A percentile compares a stretch with the other conserved stretches of the same genome.
Evolutionary conservation across 2,797 vertebrate genomes (phyloP).

Genomic region (Oreonectes daqikongensis): DNA sequence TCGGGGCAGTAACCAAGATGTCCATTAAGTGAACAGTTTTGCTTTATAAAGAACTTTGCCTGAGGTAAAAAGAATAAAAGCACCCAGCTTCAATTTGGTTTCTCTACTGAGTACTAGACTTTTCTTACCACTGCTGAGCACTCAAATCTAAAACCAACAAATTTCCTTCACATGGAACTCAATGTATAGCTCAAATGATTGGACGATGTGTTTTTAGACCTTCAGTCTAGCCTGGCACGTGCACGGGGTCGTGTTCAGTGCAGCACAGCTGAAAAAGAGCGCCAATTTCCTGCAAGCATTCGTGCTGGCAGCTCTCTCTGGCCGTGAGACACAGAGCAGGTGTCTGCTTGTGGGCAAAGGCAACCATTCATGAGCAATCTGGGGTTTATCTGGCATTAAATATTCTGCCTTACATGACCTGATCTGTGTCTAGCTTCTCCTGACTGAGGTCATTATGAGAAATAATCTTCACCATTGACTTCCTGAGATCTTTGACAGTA

Average conservation of each 20-base stretch:
- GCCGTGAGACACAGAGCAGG: neutral
- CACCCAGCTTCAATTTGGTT: neutral
- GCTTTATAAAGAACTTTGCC: neutral
- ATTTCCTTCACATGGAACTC: neutral
- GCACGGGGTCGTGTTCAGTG: neutral
- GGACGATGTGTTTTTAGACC: neutral
- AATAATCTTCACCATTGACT: neutral
- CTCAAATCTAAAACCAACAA: neutral
- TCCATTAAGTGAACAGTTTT: neutral
- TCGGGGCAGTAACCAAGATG: neutral
- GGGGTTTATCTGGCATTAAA: constrained; percentile 8
- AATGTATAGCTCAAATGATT: neutral
- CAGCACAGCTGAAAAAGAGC: neutral
- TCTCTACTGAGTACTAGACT: neutral
- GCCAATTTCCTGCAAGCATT: neutral
- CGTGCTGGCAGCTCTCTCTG: neutral
- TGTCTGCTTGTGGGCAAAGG: constrained; percentile 5
- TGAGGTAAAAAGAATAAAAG: neutral
- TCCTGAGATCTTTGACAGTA: neutral
- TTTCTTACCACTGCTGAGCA: neutral
- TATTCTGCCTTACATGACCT: neutral
- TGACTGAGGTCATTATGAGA: constrained; percentile 3
- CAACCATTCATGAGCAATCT: constrained; percentile 21
- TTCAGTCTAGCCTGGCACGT: neutral
- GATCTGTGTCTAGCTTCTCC: neutral